Base-by-base conservation (phyloP, 2,797 vertebrate genomes). In the Myoxocephalus aenaeus region DNA sequence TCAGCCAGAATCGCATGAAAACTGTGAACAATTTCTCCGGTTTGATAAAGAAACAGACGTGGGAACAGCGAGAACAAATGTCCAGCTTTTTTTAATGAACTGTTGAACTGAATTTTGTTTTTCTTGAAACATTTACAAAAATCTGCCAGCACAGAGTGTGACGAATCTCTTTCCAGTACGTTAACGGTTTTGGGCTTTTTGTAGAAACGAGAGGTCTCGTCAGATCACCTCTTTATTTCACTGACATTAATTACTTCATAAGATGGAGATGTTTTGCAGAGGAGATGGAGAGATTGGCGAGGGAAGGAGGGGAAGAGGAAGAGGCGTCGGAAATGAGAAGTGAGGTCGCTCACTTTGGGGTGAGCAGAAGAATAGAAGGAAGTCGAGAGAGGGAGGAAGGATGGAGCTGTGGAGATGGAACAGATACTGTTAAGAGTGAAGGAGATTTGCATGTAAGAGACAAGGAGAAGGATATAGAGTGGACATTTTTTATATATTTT, bases 401-500 rank as follows among this genome's bases (percentile, higher is more conserved):
- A 6, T 57, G 36, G 65, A 66, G 42, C 36, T 71, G 48, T 15
- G 38, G 34, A 50, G 44, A 65, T 67, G 0, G 14, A 7, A 15
- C 14, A 46, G 70, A 73, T 25, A 18, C 54, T 53, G 56, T 65
- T 15, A 27, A 36, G 40, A 51, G 44, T 40, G 22, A 62, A 34
- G 44, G 14, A 36, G 7, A 64, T 29, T 68, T 68, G 27, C 46
- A 51, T 2, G 9, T 42, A 3, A 67, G 14, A 3, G 58, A 77
- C 50, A 46, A 71, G 27, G 22, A 38, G n/a, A 56, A 20, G 40
- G 66, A 62, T 8, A 14, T 8, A 27, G 36, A 27, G 15, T 40
- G 51, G 50, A 73, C 15, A 2, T 66, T 46, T 42, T 42, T 36
- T 36, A 36, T 36, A 36, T 13, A 57, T 29, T 69, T 50, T 69